These are phyloP conservation scores for Iselma pallidipennis DNA, from an alignment of 2,888 invertebrate genomes.

Conservation along the genomic window DNA sequence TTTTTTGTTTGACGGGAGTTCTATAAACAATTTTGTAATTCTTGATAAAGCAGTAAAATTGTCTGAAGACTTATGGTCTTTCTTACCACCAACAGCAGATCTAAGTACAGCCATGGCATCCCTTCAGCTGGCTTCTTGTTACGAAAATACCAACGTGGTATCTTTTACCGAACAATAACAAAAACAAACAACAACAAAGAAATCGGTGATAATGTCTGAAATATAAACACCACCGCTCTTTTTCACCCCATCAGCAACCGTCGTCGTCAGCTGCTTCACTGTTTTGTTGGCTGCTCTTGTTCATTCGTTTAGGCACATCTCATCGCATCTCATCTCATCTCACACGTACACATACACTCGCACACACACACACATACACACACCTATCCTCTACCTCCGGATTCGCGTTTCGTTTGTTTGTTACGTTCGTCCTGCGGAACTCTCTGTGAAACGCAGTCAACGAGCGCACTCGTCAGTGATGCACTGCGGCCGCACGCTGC, in stretches of 20 bases:
- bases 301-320: conserved; percentile 8
- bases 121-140: background rate
- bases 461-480: conserved; percentile 39
- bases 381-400: conserved; percentile 21
- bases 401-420: conserved; percentile 35
- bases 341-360: background rate
- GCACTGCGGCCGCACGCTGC: conserved; percentile 44
- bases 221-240: conserved; percentile 1
- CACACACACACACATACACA: background rate
- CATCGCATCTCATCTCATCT: conserved; percentile 16
- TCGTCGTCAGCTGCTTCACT: conserved; percentile 7
- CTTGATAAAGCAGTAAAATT: too few species aligned
- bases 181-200: conserved; percentile 1
- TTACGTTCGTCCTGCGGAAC: conserved; percentile 41
- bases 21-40: too few species aligned
- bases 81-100: conserved; percentile 55
- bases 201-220: background rate
- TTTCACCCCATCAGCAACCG: conserved; percentile 23
- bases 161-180: background rate
- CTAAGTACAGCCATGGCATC: conserved; percentile 55
- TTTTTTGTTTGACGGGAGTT: too few species aligned
- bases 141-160: conserved; percentile 16
- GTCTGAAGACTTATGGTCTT: too few species aligned
- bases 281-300: conserved; percentile 4
- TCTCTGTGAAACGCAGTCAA: conserved; percentile 25